Base-by-base conservation (phyloP, 2,113 vertebrate genomes). In the Passer montanus region DNA sequence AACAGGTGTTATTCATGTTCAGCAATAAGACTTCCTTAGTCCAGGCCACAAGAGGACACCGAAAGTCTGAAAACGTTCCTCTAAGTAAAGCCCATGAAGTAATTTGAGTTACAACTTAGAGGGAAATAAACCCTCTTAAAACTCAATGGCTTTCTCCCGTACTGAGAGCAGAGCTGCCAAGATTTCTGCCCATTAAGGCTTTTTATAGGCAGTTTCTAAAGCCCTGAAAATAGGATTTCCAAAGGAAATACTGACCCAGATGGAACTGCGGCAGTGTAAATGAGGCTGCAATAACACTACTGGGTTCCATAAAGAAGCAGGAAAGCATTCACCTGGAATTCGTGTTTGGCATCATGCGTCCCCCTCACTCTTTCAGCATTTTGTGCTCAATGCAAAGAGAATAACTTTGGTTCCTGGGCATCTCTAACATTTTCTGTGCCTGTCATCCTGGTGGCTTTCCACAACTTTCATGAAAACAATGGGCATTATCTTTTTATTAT, bases 51-150 rank as follows among this genome's bases (percentile, higher is more conserved):
- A 44, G 69, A 81, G 39, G 76, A 94, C 87, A 88, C 31, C 78
- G 27, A 70, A 43, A 93, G 33, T 30, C 41, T 70, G 56, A 84
- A 90, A 90, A 64, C 2, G 56, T 69, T 53, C n/a, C 60, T 74
- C 84, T 47, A 49, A 90, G 63, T 20, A 92, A 88, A 89, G 53
- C 8, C 58, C 33, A 33, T 46, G 53, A 52, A 84, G 60, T 78
- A 92, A 94, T 80, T 77, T 35, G 49, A 93, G 64, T 79, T 89
- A 60, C 17, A 88, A 62, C 22, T 86, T 22, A 64, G 41, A 93
- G n/a, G 39, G 64, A 93, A 90, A 92, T 62, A 92, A 84, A 73
- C 49, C 37, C 73, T 56, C 63, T 87, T 92, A 92, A 95, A 96
- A 72, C 20, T 43, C 76, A 35, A 0, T 15, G 26, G 7, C 58